These are phyloP conservation scores for Planiliza haematocheilus DNA, from an alignment of 2,113 vertebrate species.

Conservation along the genomic window DNA sequence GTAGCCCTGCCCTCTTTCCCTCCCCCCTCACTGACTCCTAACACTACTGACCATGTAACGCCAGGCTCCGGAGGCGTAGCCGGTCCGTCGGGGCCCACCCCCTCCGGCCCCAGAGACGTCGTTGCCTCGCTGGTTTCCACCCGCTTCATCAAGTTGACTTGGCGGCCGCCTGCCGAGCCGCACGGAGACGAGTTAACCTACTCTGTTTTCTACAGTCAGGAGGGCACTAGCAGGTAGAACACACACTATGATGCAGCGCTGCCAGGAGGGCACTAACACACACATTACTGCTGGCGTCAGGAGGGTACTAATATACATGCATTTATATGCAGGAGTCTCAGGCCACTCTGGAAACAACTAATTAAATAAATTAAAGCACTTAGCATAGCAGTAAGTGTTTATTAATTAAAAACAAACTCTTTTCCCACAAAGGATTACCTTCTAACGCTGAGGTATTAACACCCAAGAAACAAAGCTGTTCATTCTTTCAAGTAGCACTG, in stretches of 20 bases:
- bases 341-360: constrained; percentile 5
- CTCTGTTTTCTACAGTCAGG: constrained; percentile 96
- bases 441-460: background rate
- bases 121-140: constrained; percentile 98
- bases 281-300: constrained; percentile 25
- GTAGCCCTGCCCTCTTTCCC: constrained; percentile 95
- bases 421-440: constrained; percentile 26
- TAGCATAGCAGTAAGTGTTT: constrained; percentile 25
- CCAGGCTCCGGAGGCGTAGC: constrained; percentile 88
- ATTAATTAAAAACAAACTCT: constrained; percentile 54
- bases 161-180: constrained; percentile 93
- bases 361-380: constrained; percentile 42
- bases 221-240: constrained; percentile 90
- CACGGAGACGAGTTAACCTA: constrained; percentile 96
- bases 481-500: background rate
- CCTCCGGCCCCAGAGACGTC: constrained; percentile 94
- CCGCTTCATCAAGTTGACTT: constrained; percentile 98
- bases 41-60: constrained; percentile 99
- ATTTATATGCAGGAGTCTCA: constrained; percentile 5
- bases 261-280: constrained; percentile 24
- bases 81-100: constrained; percentile 87
- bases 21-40: constrained; percentile 99
- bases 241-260: background rate
- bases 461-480: too few relatives aligned
- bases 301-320: constrained; percentile 25